phyloP scores from a whole-genome alignment of 2,888 invertebrate species.

The Apodemia duryi region DNA sequence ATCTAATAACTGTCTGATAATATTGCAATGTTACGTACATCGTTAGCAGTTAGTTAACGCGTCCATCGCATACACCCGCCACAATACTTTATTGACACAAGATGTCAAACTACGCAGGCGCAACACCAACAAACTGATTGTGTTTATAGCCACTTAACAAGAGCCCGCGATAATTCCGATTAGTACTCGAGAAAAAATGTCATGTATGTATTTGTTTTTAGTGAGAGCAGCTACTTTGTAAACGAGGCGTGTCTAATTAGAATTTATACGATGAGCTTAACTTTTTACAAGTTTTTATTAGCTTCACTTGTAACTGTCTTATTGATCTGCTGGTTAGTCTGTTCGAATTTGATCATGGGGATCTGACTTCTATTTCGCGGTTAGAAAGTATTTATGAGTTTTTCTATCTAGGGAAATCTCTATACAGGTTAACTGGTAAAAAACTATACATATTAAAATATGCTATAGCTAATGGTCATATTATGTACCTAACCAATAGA shows the following conservation, averaged over 20 bases:
- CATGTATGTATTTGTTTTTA: conserved; percentile 56
- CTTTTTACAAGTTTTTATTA: conserved; percentile 6
- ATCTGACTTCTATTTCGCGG: too few species aligned
- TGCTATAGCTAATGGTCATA: too few species aligned
- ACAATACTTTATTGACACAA: conserved; percentile 56
- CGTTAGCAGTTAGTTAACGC: conserved; percentile 65
- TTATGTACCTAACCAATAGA: too few species aligned
- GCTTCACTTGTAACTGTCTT: background rate
- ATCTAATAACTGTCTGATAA: conserved; percentile 8
- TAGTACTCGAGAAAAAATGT: conserved; percentile 67
- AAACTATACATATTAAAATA: too few species aligned
- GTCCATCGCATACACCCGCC: conserved; percentile 49
- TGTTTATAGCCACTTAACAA: conserved; percentile 79
- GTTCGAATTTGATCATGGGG: too few species aligned
- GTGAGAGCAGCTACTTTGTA: conserved; percentile 71
- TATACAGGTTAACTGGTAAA: too few species aligned
- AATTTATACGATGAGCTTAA: conserved; percentile 14
- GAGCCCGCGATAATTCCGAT: conserved; percentile 70
- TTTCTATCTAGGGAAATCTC: too few species aligned
- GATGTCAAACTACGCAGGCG: conserved; percentile 65
- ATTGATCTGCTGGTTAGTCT: too few species aligned
- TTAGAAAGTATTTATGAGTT: too few species aligned
- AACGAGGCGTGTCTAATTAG: conserved; percentile 42
- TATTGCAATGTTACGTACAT: conserved; percentile 47
- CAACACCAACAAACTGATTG: conserved; percentile 68